Percentiles rank a stretch among this genome's conserved stretches.
phyloP scores from a whole-genome alignment of 2,888 invertebrate species.

The Chrysodeixis includens region DNA sequence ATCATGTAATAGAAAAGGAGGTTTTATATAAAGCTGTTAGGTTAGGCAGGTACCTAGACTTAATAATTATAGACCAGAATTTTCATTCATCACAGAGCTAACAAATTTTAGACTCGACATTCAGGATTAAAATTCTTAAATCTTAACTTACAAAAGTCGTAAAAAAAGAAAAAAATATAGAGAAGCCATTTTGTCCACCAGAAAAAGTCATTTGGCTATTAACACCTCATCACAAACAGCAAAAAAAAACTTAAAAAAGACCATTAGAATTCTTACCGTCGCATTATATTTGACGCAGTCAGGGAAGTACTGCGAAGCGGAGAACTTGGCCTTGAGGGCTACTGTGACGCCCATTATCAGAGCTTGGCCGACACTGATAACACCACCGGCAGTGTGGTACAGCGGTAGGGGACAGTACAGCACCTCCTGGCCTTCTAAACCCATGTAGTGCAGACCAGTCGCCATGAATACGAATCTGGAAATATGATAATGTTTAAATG shows the following conservation, averaged over 20 bases:
- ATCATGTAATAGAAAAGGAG: neutral
- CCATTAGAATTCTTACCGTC: slow-evolving; percentile 91
- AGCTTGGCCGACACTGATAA: slow-evolving; percentile 95
- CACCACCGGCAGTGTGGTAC: slow-evolving; percentile 99
- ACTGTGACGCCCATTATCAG: slow-evolving; percentile 94
- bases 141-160: no score
- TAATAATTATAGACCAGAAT: no score
- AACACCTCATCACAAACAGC: no score
- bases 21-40: no score
- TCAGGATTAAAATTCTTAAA: no score
- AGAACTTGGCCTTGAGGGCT: slow-evolving; percentile 96
- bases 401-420: slow-evolving; percentile 97
- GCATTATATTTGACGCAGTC: slow-evolving; percentile 98
- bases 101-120: no score
- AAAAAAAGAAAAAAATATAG: no score
- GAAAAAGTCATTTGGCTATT: no score
- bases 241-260: no score
- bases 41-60: no score
- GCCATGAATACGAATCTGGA: slow-evolving; percentile 94
- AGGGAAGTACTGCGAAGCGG: slow-evolving; percentile 97
- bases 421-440: slow-evolving; percentile 91
- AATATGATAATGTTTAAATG: slow-evolving; percentile 8
- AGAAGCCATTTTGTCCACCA: no score
- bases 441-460: slow-evolving; percentile 91
- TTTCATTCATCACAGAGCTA: no score